Evolutionary conservation across 2,113 vertebrate genomes (phyloP).

Genomic region (Pteronura brasiliensis): DNA sequence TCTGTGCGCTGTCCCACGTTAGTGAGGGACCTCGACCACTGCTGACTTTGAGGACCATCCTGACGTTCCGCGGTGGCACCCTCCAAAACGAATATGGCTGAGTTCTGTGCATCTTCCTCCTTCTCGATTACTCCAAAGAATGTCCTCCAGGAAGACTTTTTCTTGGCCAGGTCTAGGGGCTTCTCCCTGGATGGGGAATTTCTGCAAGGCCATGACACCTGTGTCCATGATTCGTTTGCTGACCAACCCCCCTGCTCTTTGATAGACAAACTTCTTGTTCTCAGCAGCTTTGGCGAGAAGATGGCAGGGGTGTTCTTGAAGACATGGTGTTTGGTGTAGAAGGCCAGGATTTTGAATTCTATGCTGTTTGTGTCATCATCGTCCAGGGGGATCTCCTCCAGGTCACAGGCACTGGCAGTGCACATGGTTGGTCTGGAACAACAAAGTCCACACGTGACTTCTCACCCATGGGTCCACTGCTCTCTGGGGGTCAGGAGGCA

Average conservation of each 20-base stretch:
- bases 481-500: neutral
- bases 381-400: constrained; percentile 76
- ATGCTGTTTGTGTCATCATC: constrained; percentile 69
- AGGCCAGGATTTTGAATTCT: constrained; percentile 79
- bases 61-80: accelerated
- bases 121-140: constrained; percentile 17
- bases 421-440: constrained; percentile 72
- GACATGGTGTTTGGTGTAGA: constrained; percentile 64
- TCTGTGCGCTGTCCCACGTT: neutral
- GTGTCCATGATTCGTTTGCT: neutral
- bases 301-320: neutral
- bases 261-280: neutral
- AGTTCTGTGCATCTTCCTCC: neutral
- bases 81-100: accelerated
- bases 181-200: constrained; percentile 32
- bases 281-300: constrained; percentile 51
- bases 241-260: accelerated
- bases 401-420: neutral
- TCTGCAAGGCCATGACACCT: neutral
- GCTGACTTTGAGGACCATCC: accelerated
- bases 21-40: neutral
- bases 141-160: neutral
- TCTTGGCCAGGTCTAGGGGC: neutral
- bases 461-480: accelerated
- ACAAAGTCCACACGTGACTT: neutral